Evolutionary conservation across 1,140 invertebrate genomes (phyloP).

Genomic region (Drosophila arizonae): DNA sequence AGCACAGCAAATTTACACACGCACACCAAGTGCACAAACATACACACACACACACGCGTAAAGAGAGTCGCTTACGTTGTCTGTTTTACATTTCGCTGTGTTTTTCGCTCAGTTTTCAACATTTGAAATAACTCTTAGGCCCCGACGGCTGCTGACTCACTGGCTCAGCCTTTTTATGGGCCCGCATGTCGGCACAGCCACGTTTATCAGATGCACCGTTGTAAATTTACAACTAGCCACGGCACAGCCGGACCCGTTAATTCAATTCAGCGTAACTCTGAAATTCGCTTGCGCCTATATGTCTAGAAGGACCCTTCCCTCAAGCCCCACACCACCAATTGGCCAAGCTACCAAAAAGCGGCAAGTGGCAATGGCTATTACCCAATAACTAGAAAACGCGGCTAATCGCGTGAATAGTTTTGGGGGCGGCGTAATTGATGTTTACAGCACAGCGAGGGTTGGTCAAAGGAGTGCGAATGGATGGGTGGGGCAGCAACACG

Average conservation of each 20-base stretch:
- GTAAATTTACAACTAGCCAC: slow-evolving; percentile 66
- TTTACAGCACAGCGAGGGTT: slow-evolving; percentile 60
- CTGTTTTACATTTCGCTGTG: slow-evolving; percentile 72
- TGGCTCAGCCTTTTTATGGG: slow-evolving; percentile 51
- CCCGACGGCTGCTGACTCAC: slow-evolving; percentile 39
- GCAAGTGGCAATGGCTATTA: slow-evolving; percentile 50
- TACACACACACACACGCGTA: slow-evolving; percentile 17
- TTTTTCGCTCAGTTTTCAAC: slow-evolving; percentile 55
- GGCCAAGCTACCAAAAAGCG: slow-evolving; percentile 8
- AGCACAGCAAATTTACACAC: slow-evolving; percentile 40
- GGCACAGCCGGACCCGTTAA: slow-evolving; percentile 66
- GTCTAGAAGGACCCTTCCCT: slow-evolving; percentile 6
- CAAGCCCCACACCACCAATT: neutral
- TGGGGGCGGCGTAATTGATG: slow-evolving; percentile 74
- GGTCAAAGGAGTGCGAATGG: neutral
- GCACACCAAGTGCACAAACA: slow-evolving; percentile 29
- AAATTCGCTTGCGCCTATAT: slow-evolving; percentile 32
- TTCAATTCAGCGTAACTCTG: slow-evolving; percentile 74
- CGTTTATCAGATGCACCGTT: slow-evolving; percentile 75
- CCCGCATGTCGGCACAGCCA: slow-evolving; percentile 55
- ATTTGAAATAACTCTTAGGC: slow-evolving; percentile 71
- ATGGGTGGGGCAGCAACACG: neutral
- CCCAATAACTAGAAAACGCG: slow-evolving; percentile 73
- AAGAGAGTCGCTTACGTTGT: slow-evolving; percentile 40
- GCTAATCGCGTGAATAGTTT: slow-evolving; percentile 81